These are phyloP conservation scores for Turdus rufiventris DNA, from an alignment of 2,113 vertebrate genomes.

Conservation along the genomic window DNA sequence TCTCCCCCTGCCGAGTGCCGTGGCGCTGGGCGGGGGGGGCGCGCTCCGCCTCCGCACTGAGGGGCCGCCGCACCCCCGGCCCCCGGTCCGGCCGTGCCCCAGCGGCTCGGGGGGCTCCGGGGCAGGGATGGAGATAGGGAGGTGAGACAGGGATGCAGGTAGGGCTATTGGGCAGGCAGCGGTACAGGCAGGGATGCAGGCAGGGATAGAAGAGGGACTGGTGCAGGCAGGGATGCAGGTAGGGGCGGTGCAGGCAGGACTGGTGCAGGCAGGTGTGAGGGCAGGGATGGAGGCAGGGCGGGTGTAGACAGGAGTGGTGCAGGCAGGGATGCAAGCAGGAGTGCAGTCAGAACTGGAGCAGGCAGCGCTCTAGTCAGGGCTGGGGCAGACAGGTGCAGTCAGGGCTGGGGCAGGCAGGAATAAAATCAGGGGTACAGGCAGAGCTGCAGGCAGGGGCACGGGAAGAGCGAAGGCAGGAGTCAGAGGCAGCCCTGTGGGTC, in stretches of 20 bases:
- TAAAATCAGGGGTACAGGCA: neutral
- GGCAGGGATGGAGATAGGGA: neutral
- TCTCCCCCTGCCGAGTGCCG: rapidly evolving
- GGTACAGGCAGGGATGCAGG: neutral
- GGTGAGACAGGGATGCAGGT: neutral
- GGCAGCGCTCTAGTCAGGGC: neutral
- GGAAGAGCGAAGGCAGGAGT: neutral
- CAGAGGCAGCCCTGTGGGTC: neutral
- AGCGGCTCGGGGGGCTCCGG: neutral
- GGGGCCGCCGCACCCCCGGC: neutral
- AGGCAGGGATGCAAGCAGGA: neutral
- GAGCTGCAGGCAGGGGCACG: neutral
- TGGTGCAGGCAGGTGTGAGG: neutral
- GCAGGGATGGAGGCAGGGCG: too few species aligned
- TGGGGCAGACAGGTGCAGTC: neutral
- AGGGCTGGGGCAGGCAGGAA: neutral
- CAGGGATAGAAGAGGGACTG: rapidly evolving
- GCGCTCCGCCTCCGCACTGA: neutral
- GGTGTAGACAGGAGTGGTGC: neutral
- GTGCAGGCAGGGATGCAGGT: neutral
- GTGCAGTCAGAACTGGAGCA: neutral
- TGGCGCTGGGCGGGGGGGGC: too few species aligned
- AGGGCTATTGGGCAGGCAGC: neutral
- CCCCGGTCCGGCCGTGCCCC: neutral
- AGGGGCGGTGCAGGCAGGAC: neutral